These are phyloP conservation scores for Drosophila gunungcola DNA, from an alignment of 1,140 invertebrate genomes.

Conservation along the genomic window DNA sequence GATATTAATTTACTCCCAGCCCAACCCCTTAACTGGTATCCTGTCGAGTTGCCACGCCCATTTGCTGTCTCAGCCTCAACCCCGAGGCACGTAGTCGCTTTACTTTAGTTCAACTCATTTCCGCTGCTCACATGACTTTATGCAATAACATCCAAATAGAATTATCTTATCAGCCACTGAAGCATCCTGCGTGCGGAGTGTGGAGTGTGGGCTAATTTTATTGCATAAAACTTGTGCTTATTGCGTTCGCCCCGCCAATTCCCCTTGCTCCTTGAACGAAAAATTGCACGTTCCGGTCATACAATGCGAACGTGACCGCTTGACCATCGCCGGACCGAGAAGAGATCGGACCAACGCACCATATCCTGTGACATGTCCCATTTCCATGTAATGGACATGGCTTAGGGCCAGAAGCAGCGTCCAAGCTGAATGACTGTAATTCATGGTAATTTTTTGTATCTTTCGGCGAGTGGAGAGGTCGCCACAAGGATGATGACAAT, in stretches of 20 bases:
- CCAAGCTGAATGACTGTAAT: conserved; percentile 73
- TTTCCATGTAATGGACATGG: conserved; percentile 68
- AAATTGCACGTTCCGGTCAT: conserved; percentile 79
- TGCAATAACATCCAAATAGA: conserved; percentile 81
- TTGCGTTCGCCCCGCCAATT: conserved; percentile 41
- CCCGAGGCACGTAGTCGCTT: conserved; percentile 64
- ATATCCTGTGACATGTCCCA: conserved; percentile 56
- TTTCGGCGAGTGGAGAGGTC: conserved; percentile 25
- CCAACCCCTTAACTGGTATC: neutral
- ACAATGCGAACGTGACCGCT: conserved; percentile 75
- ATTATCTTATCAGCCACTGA: conserved; percentile 78
- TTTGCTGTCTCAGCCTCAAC: neutral
- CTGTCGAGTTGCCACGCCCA: neutral
- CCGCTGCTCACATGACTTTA: conserved; percentile 79
- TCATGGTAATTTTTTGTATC: conserved; percentile 76
- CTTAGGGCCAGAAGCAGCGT: conserved; percentile 55
- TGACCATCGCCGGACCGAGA: conserved; percentile 40
- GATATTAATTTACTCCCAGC: conserved; percentile 53
- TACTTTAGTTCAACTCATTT: conserved; percentile 80
- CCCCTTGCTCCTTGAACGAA: conserved; percentile 11
- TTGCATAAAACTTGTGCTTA: conserved; percentile 81
- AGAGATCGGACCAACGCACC: conserved; percentile 37
- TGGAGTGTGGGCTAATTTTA: conserved; percentile 70
- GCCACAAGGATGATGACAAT: conserved; percentile 7
- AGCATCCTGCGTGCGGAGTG: conserved; percentile 66